Evolutionary conservation across 2,113 vertebrate species (phyloP).

Genomic region (Caloenas nicobarica): DNA sequence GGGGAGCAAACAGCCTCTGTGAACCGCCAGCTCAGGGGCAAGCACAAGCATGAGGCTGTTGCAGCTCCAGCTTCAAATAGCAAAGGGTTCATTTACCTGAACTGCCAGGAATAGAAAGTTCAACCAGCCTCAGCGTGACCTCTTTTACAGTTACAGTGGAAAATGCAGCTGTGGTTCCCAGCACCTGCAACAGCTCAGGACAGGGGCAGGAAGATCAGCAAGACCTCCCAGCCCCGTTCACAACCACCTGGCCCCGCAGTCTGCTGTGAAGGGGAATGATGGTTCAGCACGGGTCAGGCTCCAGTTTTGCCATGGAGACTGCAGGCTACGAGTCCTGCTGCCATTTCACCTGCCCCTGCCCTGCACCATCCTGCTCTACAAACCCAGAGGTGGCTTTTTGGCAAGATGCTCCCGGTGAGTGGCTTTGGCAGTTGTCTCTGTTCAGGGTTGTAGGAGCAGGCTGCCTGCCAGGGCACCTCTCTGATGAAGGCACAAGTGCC

Average conservation of each 20-base stretch:
- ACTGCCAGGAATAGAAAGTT: neutral
- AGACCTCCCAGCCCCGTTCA: neutral
- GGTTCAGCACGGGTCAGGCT: neutral
- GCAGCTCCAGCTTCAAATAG: neutral
- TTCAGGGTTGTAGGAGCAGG: neutral
- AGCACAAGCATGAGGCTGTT: rapidly evolving
- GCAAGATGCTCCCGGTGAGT: neutral
- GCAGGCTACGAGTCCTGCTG: neutral
- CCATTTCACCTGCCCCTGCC: neutral
- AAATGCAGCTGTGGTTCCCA: neutral
- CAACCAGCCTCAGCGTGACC: neutral
- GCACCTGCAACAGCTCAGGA: slow-evolving; percentile 9
- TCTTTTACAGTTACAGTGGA: neutral
- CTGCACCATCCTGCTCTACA: neutral
- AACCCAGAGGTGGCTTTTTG: rapidly evolving
- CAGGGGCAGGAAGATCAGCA: neutral
- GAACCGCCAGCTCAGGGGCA: neutral
- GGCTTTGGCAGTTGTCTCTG: rapidly evolving
- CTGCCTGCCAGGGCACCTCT: rapidly evolving
- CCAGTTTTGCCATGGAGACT: neutral
- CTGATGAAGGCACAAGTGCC: neutral
- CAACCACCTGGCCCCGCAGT: rapidly evolving
- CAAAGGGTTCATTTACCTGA: neutral
- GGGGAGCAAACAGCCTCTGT: neutral
- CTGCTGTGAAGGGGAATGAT: neutral